A percentile compares a stretch with the other conserved stretches of the same genome.
Conservation (phyloP, 92 coral and sea anemone species). For the Bergia sp. region DNA sequence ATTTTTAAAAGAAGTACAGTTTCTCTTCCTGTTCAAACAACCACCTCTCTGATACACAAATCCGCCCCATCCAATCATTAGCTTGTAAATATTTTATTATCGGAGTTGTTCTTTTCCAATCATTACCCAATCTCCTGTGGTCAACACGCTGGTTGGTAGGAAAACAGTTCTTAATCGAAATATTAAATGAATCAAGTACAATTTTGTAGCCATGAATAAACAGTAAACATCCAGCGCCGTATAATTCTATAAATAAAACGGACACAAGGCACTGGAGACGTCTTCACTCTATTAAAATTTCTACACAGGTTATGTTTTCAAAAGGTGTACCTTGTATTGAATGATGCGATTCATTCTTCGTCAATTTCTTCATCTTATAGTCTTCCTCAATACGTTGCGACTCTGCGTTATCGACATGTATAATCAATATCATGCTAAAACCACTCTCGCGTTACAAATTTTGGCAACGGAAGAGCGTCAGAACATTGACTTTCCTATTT, state of each 20-base stretch:
- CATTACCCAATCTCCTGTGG: slow-evolving; percentile 32
- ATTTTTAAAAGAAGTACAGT: not conserved
- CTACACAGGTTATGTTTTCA: not conserved
- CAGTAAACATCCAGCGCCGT: too few species aligned
- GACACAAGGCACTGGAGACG: not conserved
- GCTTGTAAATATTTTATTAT: slow-evolving; percentile 37
- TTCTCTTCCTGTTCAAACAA: not conserved
- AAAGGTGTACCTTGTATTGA: not conserved
- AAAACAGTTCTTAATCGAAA: slow-evolving; percentile 20
- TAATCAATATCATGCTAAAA: not conserved
- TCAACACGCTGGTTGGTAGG: not conserved
- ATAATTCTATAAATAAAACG: too few species aligned
- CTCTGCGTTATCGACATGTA: not conserved
- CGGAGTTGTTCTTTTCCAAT: slow-evolving; percentile 33
- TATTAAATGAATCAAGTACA: not conserved
- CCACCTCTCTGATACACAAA: not conserved
- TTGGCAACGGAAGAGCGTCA: not conserved
- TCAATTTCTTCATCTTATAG: not conserved
- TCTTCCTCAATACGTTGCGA: not conserved
- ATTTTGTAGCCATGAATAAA: too few species aligned
- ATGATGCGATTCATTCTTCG: not conserved
- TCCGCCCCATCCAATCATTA: slow-evolving; percentile 7
- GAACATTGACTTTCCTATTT: too few species aligned
- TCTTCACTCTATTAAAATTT: not conserved
- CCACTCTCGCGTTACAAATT: not conserved